These are phyloP conservation scores for Botia almorhae DNA, from an alignment of 2,797 vertebrate species.

Conservation along the genomic window DNA sequence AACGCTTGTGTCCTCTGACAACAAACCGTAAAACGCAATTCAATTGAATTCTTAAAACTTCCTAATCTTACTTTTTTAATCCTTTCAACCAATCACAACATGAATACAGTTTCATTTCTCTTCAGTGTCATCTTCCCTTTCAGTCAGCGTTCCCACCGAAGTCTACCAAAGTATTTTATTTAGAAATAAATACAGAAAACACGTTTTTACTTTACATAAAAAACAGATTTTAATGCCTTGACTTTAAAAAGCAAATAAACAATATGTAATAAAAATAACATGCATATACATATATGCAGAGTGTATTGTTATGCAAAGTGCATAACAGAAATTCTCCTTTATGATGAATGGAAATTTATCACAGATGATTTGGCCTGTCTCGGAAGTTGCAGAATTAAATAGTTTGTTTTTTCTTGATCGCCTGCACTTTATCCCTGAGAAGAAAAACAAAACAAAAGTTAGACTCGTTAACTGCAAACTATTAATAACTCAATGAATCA, in stretches of 20 bases:
- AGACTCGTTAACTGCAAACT: background rate
- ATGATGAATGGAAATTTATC: background rate
- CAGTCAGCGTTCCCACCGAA: background rate
- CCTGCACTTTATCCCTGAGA: constrained; percentile 64
- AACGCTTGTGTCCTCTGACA: background rate
- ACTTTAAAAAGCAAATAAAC: background rate
- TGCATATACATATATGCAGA: constrained; percentile 54
- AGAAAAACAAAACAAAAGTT: constrained; percentile 17
- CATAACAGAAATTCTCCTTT: constrained; percentile 44
- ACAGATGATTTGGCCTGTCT: background rate
- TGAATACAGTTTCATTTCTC: background rate
- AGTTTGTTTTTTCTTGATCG: constrained; percentile 50
- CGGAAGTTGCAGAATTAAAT: background rate
- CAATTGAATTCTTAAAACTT: no score
- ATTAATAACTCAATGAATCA: background rate
- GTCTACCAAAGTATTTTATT: background rate
- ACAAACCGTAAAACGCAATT: no score
- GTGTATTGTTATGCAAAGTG: constrained; percentile 22
- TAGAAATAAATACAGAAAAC: constrained; percentile 6
- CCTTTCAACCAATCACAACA: background rate
- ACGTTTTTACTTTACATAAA: background rate
- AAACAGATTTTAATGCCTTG: constrained; percentile 15
- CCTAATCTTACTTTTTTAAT: no score
- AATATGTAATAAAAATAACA: background rate
- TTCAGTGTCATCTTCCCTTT: background rate